A percentile compares a stretch with the other conserved stretches of the same genome.
phyloP scores from a whole-genome alignment of 2,888 invertebrate species.

The Galerucella pusilla region DNA sequence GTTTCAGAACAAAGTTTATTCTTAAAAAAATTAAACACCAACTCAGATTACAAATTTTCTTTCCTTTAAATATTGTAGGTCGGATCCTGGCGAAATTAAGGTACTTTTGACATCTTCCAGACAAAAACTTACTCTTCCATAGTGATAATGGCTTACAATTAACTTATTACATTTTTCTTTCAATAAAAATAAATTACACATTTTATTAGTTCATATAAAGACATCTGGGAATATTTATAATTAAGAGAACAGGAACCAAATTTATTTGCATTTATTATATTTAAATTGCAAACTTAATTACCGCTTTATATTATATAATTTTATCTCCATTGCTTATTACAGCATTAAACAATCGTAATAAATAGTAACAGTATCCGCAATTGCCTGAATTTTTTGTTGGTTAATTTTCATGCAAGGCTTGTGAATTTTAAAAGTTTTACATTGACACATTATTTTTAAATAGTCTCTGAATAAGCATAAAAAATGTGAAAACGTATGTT shows the following conservation, averaged over 20 bases:
- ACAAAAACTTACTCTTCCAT: too few species aligned
- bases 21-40: too few species aligned
- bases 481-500: background rate
- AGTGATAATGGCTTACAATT: too few species aligned
- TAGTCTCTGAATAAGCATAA: background rate
- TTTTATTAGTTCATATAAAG: constrained; percentile 3
- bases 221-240: background rate
- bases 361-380: constrained; percentile 5
- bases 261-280: background rate
- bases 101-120: too few species aligned
- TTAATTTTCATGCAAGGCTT: constrained; percentile 22
- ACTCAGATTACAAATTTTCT: too few species aligned
- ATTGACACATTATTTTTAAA: background rate
- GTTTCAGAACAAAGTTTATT: too few species aligned
- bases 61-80: too few species aligned
- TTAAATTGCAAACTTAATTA: constrained; percentile 4
- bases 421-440: constrained; percentile 15
- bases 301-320: background rate
- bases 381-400: background rate
- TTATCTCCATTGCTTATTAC: background rate
- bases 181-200: background rate
- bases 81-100: too few species aligned
- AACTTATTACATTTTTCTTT: too few species aligned
- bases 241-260: constrained; percentile 26
- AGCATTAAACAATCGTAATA: constrained; percentile 2